Evolutionary conservation across 2,797 vertebrate species (phyloP).

Genomic region (Lacerta viridis): DNA sequence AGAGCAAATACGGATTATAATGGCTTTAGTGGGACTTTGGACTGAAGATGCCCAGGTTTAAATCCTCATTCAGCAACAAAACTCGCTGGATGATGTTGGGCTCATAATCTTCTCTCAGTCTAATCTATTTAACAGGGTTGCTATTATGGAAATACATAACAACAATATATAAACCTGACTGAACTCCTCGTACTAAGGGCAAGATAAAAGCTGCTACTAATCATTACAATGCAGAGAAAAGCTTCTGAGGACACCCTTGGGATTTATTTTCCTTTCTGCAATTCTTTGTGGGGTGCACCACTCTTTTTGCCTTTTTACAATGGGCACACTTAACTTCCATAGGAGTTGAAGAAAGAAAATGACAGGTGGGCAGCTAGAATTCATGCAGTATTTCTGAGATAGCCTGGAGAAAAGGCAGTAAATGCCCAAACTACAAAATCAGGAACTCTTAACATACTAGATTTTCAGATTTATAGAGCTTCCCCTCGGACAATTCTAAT

Average conservation of each 20-base stretch:
- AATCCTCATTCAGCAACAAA: neutral
- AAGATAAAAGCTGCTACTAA: neutral
- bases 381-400: neutral
- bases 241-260: no score
- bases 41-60: neutral
- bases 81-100: neutral
- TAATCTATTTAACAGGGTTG: neutral
- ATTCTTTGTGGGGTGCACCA: neutral
- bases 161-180: neutral
- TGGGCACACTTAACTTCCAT: neutral
- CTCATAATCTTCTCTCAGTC: neutral
- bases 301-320: neutral
- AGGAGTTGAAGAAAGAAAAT: neutral
- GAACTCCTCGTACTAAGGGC: neutral
- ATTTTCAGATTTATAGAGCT: neutral
- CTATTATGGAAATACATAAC: neutral
- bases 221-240: neutral
- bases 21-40: neutral
- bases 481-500: neutral
- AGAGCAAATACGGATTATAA: neutral
- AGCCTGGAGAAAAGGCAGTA: neutral
- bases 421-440: rapidly evolving
- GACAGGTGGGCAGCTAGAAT: neutral
- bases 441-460: neutral
- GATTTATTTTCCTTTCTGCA: neutral